Conservation (phyloP, 2,888 invertebrate species). For the Antheraea assamensis region DNA sequence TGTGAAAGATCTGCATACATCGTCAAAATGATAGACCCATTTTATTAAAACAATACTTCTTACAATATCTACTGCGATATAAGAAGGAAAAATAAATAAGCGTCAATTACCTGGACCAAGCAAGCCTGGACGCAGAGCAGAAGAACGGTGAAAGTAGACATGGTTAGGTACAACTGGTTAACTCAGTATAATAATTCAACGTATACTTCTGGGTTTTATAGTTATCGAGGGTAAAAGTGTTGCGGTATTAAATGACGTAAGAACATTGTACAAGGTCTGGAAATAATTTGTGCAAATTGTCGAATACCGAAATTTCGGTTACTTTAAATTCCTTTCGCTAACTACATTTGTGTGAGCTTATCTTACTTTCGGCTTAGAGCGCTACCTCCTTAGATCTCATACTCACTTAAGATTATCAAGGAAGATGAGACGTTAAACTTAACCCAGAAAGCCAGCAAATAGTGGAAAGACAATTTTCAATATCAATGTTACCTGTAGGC, state of each 20-base stretch:
- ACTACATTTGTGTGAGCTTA: too few relatives aligned
- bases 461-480: too few relatives aligned
- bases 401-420: too few relatives aligned
- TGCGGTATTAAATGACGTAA: neutral
- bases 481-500: too few relatives aligned
- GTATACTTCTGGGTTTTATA: neutral
- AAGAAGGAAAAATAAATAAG: neutral
- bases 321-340: neutral
- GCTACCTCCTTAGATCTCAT: too few relatives aligned
- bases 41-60: too few relatives aligned
- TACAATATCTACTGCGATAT: too few relatives aligned
- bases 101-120: constrained; percentile 42
- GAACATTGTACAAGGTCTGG: neutral
- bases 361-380: too few relatives aligned
- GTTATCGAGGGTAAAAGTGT: neutral
- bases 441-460: too few relatives aligned
- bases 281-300: neutral
- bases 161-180: constrained; percentile 29
- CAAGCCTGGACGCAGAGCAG: constrained; percentile 45
- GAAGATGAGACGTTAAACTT: too few relatives aligned
- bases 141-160: constrained; percentile 37
- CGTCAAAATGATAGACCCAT: too few relatives aligned
- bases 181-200: neutral
- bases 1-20: too few relatives aligned
- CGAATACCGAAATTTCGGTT: constrained; percentile 1